These are phyloP conservation scores for Monoplex corrugatus DNA, from an alignment of 2,888 invertebrate species.

Conservation along the genomic window DNA sequence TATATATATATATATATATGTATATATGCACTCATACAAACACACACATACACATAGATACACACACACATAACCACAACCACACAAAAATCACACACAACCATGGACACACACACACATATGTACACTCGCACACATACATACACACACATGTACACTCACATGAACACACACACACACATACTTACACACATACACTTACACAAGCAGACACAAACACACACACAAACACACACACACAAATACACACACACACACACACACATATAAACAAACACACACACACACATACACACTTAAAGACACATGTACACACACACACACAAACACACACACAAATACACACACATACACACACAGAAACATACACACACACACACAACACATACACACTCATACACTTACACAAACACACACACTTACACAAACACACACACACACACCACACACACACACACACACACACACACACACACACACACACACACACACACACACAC, in stretches of 20 bases:
- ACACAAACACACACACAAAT: not conserved
- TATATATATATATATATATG: no score
- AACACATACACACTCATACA: not conserved
- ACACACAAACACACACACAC: constrained; percentile 4
- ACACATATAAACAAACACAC: no score
- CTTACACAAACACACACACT: not conserved
- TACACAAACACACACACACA: not conserved
- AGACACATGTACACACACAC: not conserved
- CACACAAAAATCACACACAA: not conserved
- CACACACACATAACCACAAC: not conserved
- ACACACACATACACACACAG: constrained; percentile 4
- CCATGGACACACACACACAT: not conserved
- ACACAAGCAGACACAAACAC: not conserved
- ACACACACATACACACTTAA: not conserved
- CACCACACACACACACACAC: not conserved
- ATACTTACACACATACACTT: not conserved
- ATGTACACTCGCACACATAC: not conserved
- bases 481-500: not conserved
- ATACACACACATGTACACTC: not conserved
- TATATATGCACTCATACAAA: not conserved
- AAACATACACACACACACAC: not conserved
- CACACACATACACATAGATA: not conserved
- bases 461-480: not conserved
- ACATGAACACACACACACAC: not conserved
- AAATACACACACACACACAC: not conserved